phyloP scores from a whole-genome alignment of 2,797 vertebrate species.

The Pseudochaenichthys georgianus region DNA sequence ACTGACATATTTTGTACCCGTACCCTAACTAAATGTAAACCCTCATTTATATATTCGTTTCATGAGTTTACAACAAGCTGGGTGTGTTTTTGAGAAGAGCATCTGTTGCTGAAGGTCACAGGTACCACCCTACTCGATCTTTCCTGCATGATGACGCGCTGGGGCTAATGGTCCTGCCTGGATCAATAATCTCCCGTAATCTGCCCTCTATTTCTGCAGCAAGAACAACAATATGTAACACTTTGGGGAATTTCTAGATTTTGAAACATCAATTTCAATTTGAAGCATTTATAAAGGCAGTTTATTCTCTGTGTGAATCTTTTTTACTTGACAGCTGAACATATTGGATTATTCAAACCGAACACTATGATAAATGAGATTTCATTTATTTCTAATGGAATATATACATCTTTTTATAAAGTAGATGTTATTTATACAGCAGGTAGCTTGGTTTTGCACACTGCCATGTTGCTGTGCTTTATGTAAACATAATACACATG shows the following conservation, averaged over 20 bases:
- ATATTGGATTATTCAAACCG: background rate
- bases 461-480: background rate
- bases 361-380: background rate
- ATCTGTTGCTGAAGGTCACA: conserved; percentile 66
- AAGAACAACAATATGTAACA: background rate
- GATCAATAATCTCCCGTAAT: conserved; percentile 55
- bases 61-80: background rate
- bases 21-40: background rate
- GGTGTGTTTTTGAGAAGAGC: conserved; percentile 1
- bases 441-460: background rate
- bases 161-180: conserved; percentile 12
- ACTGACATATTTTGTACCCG: background rate
- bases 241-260: conserved; percentile 4
- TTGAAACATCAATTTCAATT: background rate
- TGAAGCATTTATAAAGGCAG: background rate
- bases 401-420: background rate
- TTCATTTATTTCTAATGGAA: background rate
- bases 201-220: conserved; percentile 20
- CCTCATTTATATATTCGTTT: background rate
- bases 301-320: background rate
- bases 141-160: conserved; percentile 14
- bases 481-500: background rate
- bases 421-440: background rate
- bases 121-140: background rate
- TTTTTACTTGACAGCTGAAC: rapidly evolving